phyloP scores from a whole-genome alignment of 2,888 invertebrate genomes.

The Eupithecia exiguata region DNA sequence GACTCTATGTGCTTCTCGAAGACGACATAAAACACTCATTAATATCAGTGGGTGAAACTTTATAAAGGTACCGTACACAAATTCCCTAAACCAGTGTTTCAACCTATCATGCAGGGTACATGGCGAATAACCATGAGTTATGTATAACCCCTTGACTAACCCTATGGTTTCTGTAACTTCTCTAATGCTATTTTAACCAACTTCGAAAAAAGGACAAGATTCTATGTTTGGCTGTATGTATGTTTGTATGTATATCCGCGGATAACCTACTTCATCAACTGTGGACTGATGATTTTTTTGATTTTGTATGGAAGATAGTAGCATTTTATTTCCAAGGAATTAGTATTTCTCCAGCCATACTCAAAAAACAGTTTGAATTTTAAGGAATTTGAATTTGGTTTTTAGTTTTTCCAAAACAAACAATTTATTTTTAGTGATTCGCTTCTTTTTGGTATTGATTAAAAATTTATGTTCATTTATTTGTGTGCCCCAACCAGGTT shows the following conservation, averaged over 20 bases:
- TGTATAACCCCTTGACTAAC: not conserved
- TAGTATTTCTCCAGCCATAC: not conserved
- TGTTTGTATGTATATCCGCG: not conserved
- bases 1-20: slow-evolving; percentile 70
- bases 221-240: not conserved
- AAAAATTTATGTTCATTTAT: not conserved
- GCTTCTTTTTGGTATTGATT: too few species aligned
- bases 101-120: slow-evolving; percentile 70
- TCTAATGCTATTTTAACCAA: not conserved
- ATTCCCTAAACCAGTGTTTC: slow-evolving; percentile 73
- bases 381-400: not conserved
- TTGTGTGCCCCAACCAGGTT: not conserved
- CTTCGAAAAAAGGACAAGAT: not conserved
- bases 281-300: not conserved
- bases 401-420: too few species aligned
- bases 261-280: not conserved
- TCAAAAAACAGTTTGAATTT: not conserved
- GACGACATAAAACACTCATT: slow-evolving; percentile 62
- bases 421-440: too few species aligned
- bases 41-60: slow-evolving; percentile 82
- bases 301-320: not conserved
- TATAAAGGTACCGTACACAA: slow-evolving; percentile 83
- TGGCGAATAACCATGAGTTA: slow-evolving; percentile 20
- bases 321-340: not conserved
- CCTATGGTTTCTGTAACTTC: not conserved